Conservation (phyloP, 1,140 invertebrate genomes). For the Helicoverpa armigera region DNA sequence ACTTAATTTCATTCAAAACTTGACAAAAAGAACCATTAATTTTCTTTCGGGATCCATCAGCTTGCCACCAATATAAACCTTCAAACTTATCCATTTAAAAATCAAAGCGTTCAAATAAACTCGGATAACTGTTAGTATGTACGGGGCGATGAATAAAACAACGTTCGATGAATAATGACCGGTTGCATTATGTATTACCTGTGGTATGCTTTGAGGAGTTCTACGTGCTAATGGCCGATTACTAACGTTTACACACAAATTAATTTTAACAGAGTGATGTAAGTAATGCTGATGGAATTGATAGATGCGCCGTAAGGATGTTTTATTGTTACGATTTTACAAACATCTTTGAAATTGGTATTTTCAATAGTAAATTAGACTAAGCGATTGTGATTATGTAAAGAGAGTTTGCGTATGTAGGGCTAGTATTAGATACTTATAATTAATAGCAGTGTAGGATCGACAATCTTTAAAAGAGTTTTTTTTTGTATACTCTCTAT, state of each 20-base stretch:
- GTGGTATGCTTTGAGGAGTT: constrained; percentile 33
- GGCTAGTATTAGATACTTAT: no score
- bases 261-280: constrained; percentile 28
- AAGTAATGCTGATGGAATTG: background rate
- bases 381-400: no score
- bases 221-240: constrained; percentile 42
- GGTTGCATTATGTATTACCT: constrained; percentile 49
- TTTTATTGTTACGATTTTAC: background rate
- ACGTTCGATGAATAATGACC: constrained; percentile 46
- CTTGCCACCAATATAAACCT: background rate
- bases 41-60: background rate
- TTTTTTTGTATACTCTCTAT: no score
- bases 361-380: no score
- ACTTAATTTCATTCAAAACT: background rate
- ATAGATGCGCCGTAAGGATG: background rate
- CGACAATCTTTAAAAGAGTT: no score
- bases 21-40: background rate
- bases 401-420: no score
- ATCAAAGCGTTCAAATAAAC: constrained; percentile 36
- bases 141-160: constrained; percentile 44
- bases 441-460: no score
- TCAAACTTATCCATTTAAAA: constrained; percentile 26
- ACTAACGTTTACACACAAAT: constrained; percentile 41
- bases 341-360: background rate
- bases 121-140: constrained; percentile 35